A percentile compares a stretch with the other conserved stretches of the same genome.
Evolutionary conservation across 2,797 vertebrate species (phyloP).

Genomic region (Enteromius unitaeniatus): DNA sequence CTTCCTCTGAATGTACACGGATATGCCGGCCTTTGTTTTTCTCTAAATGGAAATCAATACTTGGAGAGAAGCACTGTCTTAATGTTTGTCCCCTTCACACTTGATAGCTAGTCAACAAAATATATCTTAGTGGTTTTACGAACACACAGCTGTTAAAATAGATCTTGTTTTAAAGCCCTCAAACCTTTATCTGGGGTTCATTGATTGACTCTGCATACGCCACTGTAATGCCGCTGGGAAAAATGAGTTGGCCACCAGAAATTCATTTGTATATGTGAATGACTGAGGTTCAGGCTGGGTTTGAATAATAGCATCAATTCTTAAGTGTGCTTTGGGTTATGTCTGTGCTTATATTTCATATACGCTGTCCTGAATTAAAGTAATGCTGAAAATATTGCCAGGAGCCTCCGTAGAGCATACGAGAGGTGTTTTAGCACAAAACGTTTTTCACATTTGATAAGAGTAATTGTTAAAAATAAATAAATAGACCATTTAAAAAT

Average conservation of each 20-base stretch:
- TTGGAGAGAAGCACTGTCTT: neutral
- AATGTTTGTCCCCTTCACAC: neutral
- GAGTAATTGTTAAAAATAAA: neutral
- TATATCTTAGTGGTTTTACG: neutral
- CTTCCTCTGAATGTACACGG: neutral
- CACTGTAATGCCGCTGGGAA: slow-evolving; percentile 9
- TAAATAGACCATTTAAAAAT: neutral
- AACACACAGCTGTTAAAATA: neutral
- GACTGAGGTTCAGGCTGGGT: slow-evolving; percentile 36
- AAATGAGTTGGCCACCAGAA: slow-evolving; percentile 32
- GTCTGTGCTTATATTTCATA: slow-evolving; percentile 54
- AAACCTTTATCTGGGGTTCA: slow-evolving; percentile 16
- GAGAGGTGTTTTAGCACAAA: neutral
- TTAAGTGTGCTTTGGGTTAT: slow-evolving; percentile 29
- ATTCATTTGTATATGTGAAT: slow-evolving; percentile 36
- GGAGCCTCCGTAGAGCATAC: slow-evolving; percentile 48
- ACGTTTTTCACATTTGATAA: slow-evolving; percentile 7
- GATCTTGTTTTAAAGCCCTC: slow-evolving; percentile 1
- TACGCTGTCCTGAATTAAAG: slow-evolving; percentile 36
- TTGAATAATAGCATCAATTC: slow-evolving; percentile 66
- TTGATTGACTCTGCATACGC: slow-evolving; percentile 1
- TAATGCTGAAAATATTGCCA: slow-evolving; percentile 51
- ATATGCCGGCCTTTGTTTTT: neutral
- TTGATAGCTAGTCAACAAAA: slow-evolving; percentile 1
- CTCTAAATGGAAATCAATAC: neutral